Base-by-base conservation (phyloP, 2,113 vertebrate genomes). In the Synodontis membranacea region DNA sequence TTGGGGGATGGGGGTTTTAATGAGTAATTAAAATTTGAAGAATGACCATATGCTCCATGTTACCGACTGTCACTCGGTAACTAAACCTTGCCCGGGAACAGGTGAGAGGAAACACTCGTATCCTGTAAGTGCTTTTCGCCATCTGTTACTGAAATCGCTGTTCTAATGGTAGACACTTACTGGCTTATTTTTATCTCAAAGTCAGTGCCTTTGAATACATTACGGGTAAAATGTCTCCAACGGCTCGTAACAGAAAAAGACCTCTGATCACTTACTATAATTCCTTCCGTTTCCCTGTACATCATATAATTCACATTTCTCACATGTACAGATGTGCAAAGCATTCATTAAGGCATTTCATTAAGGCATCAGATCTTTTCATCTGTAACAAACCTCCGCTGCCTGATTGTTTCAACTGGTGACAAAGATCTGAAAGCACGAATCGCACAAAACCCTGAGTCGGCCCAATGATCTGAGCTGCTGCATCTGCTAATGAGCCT, bases 21-120 rank as follows among this genome's bases (percentile, higher is more conserved):
- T 82, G 81, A 44, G 37, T 89, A 89, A 86, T 90, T 88, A 90
- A 90, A 89, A 86, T 86, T 86, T 54, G 84, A 82, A 85, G 76
- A 72, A 88, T 84, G 46, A 72, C 90, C 90, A 90, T 89, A 89
- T 90, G 90, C 84, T 89, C n/a, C 72, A 81, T 74, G 82, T 58
- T 80, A 86, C 75, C 64, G 86, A 76, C 88, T 72, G 60, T 83
- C 78, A 86, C 87, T 85, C 58, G 25, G 85, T 84, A 75, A 85
- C 84, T 74, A 82, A 89, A 89, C 75, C 66, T 88, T 88, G 89
- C 89, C 76, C 75, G 89, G 68, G 84, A 89, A 88, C 88, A 89
- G 88, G 86, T 90, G 90, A 90, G 79, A 80, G 76, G 83, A 80
- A 84, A 89, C 75, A 84, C 81, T 80, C 12, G 11, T 64, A 84